Percentiles rank a stretch among this genome's conserved stretches.
Conservation (phyloP, 1,140 invertebrate species). For the Anoplolepis gracilipes region DNA sequence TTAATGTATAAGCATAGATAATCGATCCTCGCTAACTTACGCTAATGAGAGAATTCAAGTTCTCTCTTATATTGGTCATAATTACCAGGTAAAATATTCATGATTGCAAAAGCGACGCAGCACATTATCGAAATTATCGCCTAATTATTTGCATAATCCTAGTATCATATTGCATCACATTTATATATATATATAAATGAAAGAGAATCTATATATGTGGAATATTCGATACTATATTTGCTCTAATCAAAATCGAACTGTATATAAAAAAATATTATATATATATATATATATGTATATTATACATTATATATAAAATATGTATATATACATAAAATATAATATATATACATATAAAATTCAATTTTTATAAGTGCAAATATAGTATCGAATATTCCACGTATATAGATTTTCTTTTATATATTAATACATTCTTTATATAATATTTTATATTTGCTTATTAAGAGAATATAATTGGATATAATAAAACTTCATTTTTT, state of each 20-base stretch:
- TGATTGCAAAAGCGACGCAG: neutral
- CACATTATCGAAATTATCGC: slow-evolving; percentile 22
- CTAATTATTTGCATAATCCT: slow-evolving; percentile 39
- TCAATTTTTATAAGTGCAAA: neutral
- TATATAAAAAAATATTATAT: neutral
- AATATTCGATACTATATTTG: neutral
- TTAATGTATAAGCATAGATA: neutral
- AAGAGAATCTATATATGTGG: neutral
- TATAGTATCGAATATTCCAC: neutral
- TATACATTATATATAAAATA: too few relatives aligned
- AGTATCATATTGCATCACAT: neutral
- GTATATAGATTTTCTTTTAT: neutral
- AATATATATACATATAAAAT: slow-evolving; percentile 14
- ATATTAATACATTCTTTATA: neutral
- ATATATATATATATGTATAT: neutral
- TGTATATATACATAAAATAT: neutral
- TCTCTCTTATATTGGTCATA: slow-evolving; percentile 26
- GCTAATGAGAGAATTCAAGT: slow-evolving; percentile 26
- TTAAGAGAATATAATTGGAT: neutral
- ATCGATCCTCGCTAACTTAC: neutral
- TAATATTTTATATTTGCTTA: too few relatives aligned
- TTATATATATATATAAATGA: neutral
- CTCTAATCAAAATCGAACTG: too few relatives aligned
- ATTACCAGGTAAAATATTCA: slow-evolving; percentile 21
- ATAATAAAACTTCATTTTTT: neutral